These are phyloP conservation scores for Coptodon bakossiorum DNA, from an alignment of 2,113 vertebrate genomes.

Conservation along the genomic window DNA sequence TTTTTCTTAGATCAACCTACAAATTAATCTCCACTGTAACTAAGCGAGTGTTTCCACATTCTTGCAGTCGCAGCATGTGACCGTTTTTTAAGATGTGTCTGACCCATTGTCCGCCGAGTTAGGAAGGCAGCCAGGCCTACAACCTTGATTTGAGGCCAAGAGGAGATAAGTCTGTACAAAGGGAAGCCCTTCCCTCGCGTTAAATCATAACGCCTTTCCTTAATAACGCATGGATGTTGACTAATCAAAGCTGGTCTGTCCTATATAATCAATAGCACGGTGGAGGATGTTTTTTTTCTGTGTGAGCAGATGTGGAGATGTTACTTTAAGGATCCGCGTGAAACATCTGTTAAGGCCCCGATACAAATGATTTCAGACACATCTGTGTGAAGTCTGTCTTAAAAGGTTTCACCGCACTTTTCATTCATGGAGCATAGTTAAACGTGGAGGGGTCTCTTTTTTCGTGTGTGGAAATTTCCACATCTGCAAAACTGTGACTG, in stretches of 20 bases:
- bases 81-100: not conserved
- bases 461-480: constrained; percentile 46
- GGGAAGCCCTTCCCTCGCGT: constrained; percentile 33
- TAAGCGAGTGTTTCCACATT: not conserved
- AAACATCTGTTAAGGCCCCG: not conserved
- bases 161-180: constrained; percentile 39
- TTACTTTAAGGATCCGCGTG: not conserved
- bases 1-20: not conserved
- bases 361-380: not conserved
- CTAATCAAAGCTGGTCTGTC: not conserved
- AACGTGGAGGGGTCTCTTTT: not conserved
- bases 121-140: not conserved
- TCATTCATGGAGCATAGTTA: not conserved
- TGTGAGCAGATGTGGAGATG: not conserved
- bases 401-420: not conserved
- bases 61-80: not conserved
- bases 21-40: not conserved
- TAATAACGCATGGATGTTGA: not conserved
- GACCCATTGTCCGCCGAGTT: not conserved
- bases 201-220: not conserved
- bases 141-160: constrained; percentile 36
- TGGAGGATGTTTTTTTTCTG: not conserved
- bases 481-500: constrained; percentile 36
- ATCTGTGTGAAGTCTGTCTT: not conserved
- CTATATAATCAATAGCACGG: not conserved